Evolutionary conservation across 2,888 invertebrate genomes (phyloP).

Genomic region (Monochamus alternatus): DNA sequence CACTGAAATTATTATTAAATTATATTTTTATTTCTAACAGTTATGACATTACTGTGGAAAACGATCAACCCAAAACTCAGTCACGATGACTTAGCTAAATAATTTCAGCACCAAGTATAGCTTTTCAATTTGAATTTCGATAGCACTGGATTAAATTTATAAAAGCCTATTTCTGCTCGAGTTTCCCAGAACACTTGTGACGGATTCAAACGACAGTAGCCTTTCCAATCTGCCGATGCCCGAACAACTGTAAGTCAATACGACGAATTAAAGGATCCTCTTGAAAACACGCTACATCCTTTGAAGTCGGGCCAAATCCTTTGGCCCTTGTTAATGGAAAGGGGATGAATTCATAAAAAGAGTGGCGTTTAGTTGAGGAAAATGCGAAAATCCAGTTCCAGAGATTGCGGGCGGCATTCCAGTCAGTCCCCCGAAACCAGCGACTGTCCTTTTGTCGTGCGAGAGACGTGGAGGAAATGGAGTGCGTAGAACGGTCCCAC

Average conservation of each 20-base stretch:
- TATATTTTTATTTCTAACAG: too few species aligned
- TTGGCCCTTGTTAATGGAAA: constrained; percentile 47
- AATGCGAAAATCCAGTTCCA: constrained; percentile 42
- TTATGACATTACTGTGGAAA: too few species aligned
- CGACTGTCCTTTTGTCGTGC: constrained; percentile 43
- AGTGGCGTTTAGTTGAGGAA: constrained; percentile 41
- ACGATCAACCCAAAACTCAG: too few species aligned
- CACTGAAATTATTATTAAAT: too few species aligned
- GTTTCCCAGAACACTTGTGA: not conserved
- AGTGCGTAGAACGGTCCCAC: constrained; percentile 32
- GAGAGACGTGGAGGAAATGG: constrained; percentile 15
- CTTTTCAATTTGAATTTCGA: too few species aligned
- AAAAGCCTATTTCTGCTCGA: not conserved
- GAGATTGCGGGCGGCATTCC: constrained; percentile 40
- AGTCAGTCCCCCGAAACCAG: constrained; percentile 42
- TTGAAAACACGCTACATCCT: constrained; percentile 23
- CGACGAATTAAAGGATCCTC: constrained; percentile 29
- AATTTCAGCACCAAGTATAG: too few species aligned
- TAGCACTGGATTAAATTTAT: not conserved
- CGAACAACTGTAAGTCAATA: constrained; percentile 24
- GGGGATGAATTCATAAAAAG: constrained; percentile 49
- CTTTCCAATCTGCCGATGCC: constrained; percentile 11
- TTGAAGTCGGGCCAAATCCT: constrained; percentile 35
- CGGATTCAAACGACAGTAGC: not conserved
- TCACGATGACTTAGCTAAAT: too few species aligned